Percentiles rank a stretch among this genome's conserved stretches.
Conservation (phyloP, 2,888 invertebrate genomes). For the Drosophila macrospina region DNA sequence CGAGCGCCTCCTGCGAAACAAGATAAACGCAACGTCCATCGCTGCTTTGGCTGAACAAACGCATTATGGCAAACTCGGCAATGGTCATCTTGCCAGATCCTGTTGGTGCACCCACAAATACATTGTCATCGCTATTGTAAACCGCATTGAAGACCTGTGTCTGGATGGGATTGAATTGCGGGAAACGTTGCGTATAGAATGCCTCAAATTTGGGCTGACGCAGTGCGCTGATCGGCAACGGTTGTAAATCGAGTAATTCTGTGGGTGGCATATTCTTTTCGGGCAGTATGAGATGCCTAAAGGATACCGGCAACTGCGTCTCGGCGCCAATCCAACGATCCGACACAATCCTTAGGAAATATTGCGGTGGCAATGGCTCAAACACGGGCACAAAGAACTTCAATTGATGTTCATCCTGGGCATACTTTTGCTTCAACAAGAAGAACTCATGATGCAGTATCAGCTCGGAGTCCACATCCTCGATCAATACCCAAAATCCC, state of each 20-base stretch:
- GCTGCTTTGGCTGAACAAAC: constrained; percentile 91
- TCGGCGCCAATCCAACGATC: constrained; percentile 98
- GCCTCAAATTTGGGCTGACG: constrained; percentile 94
- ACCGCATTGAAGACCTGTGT: constrained; percentile 99
- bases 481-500: constrained; percentile 95
- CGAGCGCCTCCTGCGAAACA: constrained; percentile 95
- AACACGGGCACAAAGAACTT: constrained; percentile 99
- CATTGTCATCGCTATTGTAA: constrained; percentile 99
- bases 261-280: constrained; percentile 99
- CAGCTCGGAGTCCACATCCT: constrained; percentile 94
- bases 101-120: constrained; percentile 97
- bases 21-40: constrained; percentile 96
- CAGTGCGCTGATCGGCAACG: constrained; percentile 96
- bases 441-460: constrained; percentile 98
- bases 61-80: constrained; percentile 97
- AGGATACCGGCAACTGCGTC: constrained; percentile 98
- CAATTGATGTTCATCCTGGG: constrained; percentile 96
- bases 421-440: constrained; percentile 97
- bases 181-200: constrained; percentile 90
- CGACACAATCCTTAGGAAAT: constrained; percentile 96
- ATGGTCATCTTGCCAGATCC: constrained; percentile 97
- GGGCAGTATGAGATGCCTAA: constrained; percentile 97
- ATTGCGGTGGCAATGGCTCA: constrained; percentile 99
- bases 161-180: constrained; percentile 98
- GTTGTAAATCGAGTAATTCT: constrained; percentile 97